Conservation (phyloP, 2,888 invertebrate genomes). For the Liopterus haemorrhoidalis region DNA sequence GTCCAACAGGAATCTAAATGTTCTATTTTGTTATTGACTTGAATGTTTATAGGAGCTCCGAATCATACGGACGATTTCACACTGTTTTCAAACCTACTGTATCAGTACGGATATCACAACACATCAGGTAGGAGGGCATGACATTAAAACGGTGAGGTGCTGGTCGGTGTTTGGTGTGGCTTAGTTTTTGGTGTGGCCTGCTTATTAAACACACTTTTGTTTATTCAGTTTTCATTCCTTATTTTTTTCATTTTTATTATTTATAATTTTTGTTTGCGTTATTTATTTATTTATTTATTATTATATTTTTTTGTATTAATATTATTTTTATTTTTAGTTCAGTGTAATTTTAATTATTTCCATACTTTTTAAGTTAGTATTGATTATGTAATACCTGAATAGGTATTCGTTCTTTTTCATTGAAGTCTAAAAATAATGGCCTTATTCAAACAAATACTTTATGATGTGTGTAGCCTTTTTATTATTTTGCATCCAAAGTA, state of each 20-base stretch:
- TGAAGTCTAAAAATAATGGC: too few relatives aligned
- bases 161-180: constrained; percentile 16
- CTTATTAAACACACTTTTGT: too few relatives aligned
- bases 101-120: constrained; percentile 25
- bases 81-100: constrained; percentile 27
- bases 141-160: constrained; percentile 4
- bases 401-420: too few relatives aligned
- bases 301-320: background rate
- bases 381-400: too few relatives aligned
- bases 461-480: too few relatives aligned
- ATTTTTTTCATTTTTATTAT: constrained; percentile 9
- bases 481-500: too few relatives aligned
- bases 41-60: constrained; percentile 25
- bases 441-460: too few relatives aligned
- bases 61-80: constrained; percentile 26
- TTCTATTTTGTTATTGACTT: too few relatives aligned
- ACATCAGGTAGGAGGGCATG: constrained; percentile 27
- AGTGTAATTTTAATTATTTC: too few relatives aligned
- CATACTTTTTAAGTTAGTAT: too few relatives aligned
- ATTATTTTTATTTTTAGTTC: background rate
- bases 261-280: too few relatives aligned
- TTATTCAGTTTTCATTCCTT: constrained; percentile 11
- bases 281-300: constrained; percentile 8
- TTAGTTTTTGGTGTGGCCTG: constrained; percentile 22
- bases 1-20: too few relatives aligned